Base-by-base conservation (phyloP, 92 coral and sea anemone species). In the Palythoa caribaeorum region DNA sequence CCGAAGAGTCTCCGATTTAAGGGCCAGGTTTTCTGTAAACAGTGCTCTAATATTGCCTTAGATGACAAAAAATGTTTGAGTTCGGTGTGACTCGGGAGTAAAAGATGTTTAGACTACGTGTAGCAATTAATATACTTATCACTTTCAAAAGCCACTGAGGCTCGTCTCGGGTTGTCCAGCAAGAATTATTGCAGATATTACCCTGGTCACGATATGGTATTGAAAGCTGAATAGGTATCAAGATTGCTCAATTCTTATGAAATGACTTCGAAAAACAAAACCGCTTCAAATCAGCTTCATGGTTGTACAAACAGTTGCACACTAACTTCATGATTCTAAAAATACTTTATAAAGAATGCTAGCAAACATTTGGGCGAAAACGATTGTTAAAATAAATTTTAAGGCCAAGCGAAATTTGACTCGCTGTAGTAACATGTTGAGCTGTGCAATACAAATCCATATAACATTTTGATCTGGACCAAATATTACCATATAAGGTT, bases 221-320 rank as follows among this genome's bases (percentile, higher is more conserved):
- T 71, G 35, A 28, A 19, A 19, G 1, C 10, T 38, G 77, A 39
- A 72, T 3, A 72, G 28, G 28, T 0, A 28, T 28, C 28, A 28
- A 0, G 28, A 72, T 38, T 72, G 6, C 77, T 40, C 55, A 73
- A 44, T 17, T 44, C n/a, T 44, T 40, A 17, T 13, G 13, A 44
- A 17, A 12, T 35, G 74, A 7, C 47, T 38, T 73, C 13, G 36
- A 73, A 44, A 44, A 11, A 73, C 54, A 73, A 44, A 73, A 38
- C 15, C 77, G n/a, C n/a, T n/a, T n/a, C n/a, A n/a, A n/a, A n/a
- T n/a, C n/a, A 73, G 77, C 54, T 73, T 38, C 13, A 44, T 73
- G 53, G 78, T 51, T 71, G 76, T 37, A 38, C 75, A 73, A 44
- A 73, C 48, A 11, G 65, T 17, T 59, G 16, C 17, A 59, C 65